Evolutionary conservation across 2,888 invertebrate genomes (phyloP), one percentile per base, ranked within the genome.

Genomic region (Limnephilus marmoratus): DNA sequence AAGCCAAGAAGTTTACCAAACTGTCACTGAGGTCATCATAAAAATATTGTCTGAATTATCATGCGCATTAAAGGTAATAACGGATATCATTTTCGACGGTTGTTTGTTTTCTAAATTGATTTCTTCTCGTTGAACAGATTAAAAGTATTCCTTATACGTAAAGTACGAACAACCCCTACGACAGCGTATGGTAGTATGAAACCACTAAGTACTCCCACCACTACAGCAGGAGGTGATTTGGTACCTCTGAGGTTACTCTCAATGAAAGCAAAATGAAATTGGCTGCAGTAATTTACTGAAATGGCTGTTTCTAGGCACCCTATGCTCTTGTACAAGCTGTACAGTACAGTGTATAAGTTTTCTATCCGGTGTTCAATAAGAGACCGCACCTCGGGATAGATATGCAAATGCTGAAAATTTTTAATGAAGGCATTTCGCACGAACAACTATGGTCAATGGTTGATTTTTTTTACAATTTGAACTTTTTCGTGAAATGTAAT

Each of bases 241-340:
- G 18, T 24, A 37, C 37, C 82, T 41, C 24, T 18, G 37, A 83
- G 37, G 34, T 41, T 24, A 83, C 83, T 41, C 37, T 41, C 41
- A 83, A 83, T 83, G 83, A 83, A 83, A 83, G 83, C 83, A 83
- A 83, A 83, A 83, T 83, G 34, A 83, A 83, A 83, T 83, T 83
- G 83, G 83, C 83, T 83, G 37, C 83, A 83, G 83, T 83, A 83
- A 83, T 83, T 83, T 83, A 83, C 41, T n/a, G 83, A 41, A 83
- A 83, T 24, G 9, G 83, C 83, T 83, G 18, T n/a, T 83, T 34
- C 37, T 37, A 37, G 37, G n/a, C 83, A 83, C 41, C 41, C 83
- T 83, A 37, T 37, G 37, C 15, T 18, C 34, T 5, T 15, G 1
- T 68, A 24, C 18, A 68, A 3, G 24, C 24, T 68, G 7, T 68